phyloP scores from a whole-genome alignment of 2,113 vertebrate species.

The Asarcornis scutulata region DNA sequence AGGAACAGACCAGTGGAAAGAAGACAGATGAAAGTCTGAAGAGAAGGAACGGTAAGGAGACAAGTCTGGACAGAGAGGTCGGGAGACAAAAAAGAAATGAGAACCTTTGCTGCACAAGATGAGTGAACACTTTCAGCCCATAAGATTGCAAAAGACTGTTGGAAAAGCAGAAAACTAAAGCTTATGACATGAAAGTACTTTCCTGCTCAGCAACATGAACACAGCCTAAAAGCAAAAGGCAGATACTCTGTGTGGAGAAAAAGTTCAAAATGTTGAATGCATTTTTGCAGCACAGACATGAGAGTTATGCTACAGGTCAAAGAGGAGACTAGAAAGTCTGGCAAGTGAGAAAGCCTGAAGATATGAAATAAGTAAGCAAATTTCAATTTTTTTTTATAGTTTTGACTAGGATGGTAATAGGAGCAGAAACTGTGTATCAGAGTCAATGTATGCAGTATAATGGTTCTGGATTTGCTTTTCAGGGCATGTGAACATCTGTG shows the following conservation, averaged over 20 bases:
- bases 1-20: conserved; percentile 36
- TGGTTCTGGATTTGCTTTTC: conserved; percentile 15
- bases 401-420: conserved; percentile 11
- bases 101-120: background rate
- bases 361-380: background rate
- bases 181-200: background rate
- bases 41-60: background rate
- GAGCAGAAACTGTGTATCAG: background rate
- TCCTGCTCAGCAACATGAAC: background rate
- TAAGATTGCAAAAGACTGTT: background rate
- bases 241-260: background rate
- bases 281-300: background rate
- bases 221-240: background rate
- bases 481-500: conserved; percentile 53
- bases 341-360: background rate
- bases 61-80: background rate
- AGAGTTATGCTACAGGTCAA: background rate
- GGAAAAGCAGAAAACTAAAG: conserved; percentile 20
- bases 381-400: conserved; percentile 1
- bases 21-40: conserved; percentile 20
- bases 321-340: background rate
- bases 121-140: background rate
- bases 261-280: background rate
- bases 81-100: background rate
- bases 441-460: background rate